A percentile compares a stretch with the other conserved stretches of the same genome.
Evolutionary conservation across 2,113 vertebrate genomes (phyloP).

Genomic region (Hippocampus mohnikei): DNA sequence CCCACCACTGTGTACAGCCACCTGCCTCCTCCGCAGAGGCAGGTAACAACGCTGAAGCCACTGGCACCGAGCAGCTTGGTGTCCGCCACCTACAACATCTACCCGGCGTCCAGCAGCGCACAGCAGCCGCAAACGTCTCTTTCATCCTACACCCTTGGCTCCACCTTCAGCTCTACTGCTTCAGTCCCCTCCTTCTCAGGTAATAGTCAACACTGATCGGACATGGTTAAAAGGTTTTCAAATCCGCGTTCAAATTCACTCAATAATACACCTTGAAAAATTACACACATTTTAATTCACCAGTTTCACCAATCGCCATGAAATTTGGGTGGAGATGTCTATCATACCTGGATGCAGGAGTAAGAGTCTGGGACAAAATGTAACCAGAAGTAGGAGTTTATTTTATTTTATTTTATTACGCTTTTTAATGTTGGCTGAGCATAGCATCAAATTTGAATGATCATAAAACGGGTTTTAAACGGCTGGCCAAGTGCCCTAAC

Average conservation of each 20-base stretch:
- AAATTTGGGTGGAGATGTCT: too few relatives aligned
- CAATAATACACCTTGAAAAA: too few relatives aligned
- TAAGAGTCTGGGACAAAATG: too few relatives aligned
- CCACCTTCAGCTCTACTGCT: slow-evolving; percentile 64
- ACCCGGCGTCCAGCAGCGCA: slow-evolving; percentile 59
- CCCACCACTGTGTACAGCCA: slow-evolving; percentile 62
- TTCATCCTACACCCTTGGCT: slow-evolving; percentile 68
- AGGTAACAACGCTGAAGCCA: slow-evolving; percentile 63
- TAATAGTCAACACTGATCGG: slow-evolving; percentile 23
- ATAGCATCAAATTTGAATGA: too few relatives aligned
- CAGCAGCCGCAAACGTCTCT: slow-evolving; percentile 63
- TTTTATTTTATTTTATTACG: too few relatives aligned
- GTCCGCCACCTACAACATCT: slow-evolving; percentile 70
- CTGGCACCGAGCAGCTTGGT: slow-evolving; percentile 57
- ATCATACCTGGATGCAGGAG: too few relatives aligned
- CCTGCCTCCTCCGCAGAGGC: slow-evolving; percentile 64
- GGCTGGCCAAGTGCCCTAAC: too few relatives aligned
- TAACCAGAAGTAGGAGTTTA: too few relatives aligned
- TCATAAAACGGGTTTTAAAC: too few relatives aligned
- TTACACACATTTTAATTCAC: too few relatives aligned
- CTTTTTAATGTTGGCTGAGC: too few relatives aligned
- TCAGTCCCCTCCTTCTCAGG: slow-evolving; percentile 68
- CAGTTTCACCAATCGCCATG: too few relatives aligned
- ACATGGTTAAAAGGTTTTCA: neutral
- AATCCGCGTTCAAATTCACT: neutral